Percentiles rank a stretch among this genome's conserved stretches.
These are phyloP conservation scores for Melinaea menophilus DNA, from an alignment of 2,888 invertebrate species.

Conservation along the genomic window DNA sequence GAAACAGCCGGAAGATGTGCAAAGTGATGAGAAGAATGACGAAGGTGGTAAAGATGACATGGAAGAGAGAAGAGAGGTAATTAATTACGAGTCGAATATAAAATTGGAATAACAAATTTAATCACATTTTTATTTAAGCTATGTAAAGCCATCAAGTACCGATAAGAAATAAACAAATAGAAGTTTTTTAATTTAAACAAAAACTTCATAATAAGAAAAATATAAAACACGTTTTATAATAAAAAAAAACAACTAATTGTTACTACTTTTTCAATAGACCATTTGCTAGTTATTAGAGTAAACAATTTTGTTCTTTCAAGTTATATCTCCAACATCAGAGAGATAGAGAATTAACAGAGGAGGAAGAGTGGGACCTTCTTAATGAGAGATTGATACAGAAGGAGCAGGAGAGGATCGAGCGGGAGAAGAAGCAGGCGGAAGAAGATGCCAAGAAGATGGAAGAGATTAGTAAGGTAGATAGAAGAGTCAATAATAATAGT, in stretches of 20 bases:
- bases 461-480: slow-evolving; percentile 54
- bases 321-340: slow-evolving; percentile 16
- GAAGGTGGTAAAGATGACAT: slow-evolving; percentile 36
- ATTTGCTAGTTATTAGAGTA: neutral
- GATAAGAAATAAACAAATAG: no score
- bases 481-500: no score
- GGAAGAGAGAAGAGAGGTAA: slow-evolving; percentile 28
- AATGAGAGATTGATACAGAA: slow-evolving; percentile 55
- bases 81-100: slow-evolving; percentile 5
- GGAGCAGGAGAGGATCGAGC: slow-evolving; percentile 55
- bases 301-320: neutral
- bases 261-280: slow-evolving; percentile 1
- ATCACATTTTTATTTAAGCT: no score
- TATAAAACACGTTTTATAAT: no score
- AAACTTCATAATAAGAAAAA: no score
- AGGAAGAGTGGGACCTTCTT: slow-evolving; percentile 61
- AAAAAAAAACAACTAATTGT: neutral
- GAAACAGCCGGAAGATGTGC: neutral
- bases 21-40: slow-evolving; percentile 8
- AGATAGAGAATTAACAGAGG: slow-evolving; percentile 49
- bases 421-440: slow-evolving; percentile 54
- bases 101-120: no score
- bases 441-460: slow-evolving; percentile 60
- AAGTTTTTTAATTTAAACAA: no score
- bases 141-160: no score